A percentile compares a stretch with the other conserved stretches of the same genome.
Evolutionary conservation across 2,888 invertebrate species (phyloP).

Genomic region (Acronicta aceris): DNA sequence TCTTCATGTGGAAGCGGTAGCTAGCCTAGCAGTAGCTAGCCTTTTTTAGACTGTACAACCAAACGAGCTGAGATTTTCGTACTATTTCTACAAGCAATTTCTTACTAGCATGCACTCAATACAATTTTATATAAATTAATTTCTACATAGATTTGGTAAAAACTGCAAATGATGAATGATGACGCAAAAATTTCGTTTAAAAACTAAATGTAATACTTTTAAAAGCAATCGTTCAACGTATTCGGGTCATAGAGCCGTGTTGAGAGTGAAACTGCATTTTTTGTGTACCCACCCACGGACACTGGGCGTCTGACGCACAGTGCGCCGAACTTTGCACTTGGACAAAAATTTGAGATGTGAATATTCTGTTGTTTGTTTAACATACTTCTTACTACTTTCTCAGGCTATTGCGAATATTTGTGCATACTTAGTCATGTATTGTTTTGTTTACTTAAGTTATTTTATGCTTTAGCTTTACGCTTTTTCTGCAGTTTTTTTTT

Average conservation of each 20-base stretch:
- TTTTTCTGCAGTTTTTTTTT: too few relatives aligned
- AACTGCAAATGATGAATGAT: not conserved
- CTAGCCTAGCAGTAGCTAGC: too few relatives aligned
- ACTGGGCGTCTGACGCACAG: constrained; percentile 39
- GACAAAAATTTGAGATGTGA: constrained; percentile 28
- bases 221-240: constrained; percentile 48
- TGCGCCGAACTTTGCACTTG: constrained; percentile 46
- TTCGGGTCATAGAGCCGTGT: constrained; percentile 60
- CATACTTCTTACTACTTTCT: constrained; percentile 43
- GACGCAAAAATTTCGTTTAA: not conserved
- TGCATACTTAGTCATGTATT: not conserved
- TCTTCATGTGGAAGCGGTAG: too few relatives aligned
- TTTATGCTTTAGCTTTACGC: constrained; percentile 1
- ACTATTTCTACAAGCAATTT: too few relatives aligned
- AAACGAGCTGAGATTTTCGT: too few relatives aligned
- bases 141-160: too few relatives aligned
- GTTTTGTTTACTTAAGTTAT: constrained; percentile 3
- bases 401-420: constrained; percentile 23
- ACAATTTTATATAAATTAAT: too few relatives aligned
- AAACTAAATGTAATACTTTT: constrained; percentile 39
- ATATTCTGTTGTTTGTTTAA: constrained; percentile 22
- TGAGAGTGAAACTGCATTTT: constrained; percentile 76
- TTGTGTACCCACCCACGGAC: constrained; percentile 54
- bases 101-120: too few relatives aligned
- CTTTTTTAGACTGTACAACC: too few relatives aligned